Percentiles rank a stretch among this genome's conserved stretches.
phyloP scores from a whole-genome alignment of 2,888 invertebrate genomes.

The Drosophila yooni region DNA sequence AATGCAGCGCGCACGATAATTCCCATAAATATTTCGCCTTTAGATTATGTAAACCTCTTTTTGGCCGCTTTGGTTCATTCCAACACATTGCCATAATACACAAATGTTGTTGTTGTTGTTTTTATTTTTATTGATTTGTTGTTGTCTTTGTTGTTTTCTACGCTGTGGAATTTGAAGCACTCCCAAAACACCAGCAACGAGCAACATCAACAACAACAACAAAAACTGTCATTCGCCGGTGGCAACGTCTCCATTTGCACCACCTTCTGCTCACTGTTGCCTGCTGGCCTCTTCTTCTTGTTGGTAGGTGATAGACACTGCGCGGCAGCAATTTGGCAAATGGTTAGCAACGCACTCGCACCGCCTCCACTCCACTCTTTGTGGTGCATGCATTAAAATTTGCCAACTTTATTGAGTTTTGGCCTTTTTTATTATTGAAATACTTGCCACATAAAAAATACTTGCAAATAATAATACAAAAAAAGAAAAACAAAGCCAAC shows the following conservation, averaged over 20 bases:
- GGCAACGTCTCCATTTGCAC: slow-evolving; percentile 44
- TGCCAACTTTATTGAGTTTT: slow-evolving; percentile 60
- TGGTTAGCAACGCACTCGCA: slow-evolving; percentile 41
- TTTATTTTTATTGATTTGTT: slow-evolving; percentile 15
- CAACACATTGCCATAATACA: slow-evolving; percentile 9
- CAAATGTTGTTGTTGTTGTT: slow-evolving; percentile 11
- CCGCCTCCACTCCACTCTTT: slow-evolving; percentile 29
- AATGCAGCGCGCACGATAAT: slow-evolving; percentile 65
- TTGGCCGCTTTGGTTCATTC: slow-evolving; percentile 30
- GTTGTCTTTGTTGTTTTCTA: slow-evolving; percentile 42
- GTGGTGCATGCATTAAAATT: slow-evolving; percentile 16
- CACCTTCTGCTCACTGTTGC: neutral
- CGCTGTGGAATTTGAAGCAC: slow-evolving; percentile 70
- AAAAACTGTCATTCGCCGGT: slow-evolving; percentile 38
- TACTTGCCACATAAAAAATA: slow-evolving; percentile 21
- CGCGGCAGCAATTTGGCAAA: slow-evolving; percentile 49
- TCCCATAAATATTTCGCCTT: slow-evolving; percentile 69
- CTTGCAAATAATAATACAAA: neutral
- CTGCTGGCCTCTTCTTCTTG: neutral
- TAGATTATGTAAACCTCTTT: slow-evolving; percentile 63
- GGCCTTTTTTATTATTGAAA: slow-evolving; percentile 35
- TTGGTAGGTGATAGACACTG: slow-evolving; percentile 28
- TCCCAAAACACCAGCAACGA: slow-evolving; percentile 52
- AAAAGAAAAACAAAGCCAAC: neutral
- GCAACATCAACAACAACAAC: slow-evolving; percentile 7